Conservation (phyloP, 2,888 invertebrate genomes). For the Dexiosoma caninum region DNA sequence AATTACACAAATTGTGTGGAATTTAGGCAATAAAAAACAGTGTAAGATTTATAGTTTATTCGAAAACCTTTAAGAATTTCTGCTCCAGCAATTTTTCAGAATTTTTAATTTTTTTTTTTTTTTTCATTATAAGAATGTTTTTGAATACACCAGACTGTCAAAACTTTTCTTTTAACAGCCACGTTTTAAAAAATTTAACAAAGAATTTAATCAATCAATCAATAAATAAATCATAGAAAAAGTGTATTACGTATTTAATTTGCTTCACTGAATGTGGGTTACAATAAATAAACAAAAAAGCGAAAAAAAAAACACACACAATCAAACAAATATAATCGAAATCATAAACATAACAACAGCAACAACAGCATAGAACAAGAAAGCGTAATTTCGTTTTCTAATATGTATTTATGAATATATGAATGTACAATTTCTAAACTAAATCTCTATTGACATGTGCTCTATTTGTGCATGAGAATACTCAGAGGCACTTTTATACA, state of each 20-base stretch:
- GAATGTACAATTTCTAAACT: conserved; percentile 47
- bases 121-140: no score
- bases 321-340: no score
- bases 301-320: not conserved
- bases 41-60: no score
- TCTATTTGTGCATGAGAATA: not conserved
- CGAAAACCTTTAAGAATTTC: no score
- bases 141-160: no score
- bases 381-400: conserved; percentile 45
- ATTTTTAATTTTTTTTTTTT: no score
- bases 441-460: conserved; percentile 55
- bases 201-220: not conserved
- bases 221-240: not conserved
- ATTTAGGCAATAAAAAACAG: no score
- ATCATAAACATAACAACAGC: not conserved
- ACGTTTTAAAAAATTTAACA: not conserved
- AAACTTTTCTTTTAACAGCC: not conserved
- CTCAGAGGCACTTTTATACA: not conserved
- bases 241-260: not conserved
- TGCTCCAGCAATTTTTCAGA: no score
- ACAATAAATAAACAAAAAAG: conserved; percentile 1
- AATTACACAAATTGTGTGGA: no score
- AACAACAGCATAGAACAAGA: conserved; percentile 1
- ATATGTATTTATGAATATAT: no score
- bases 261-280: conserved; percentile 30